Evolutionary conservation across 2,113 vertebrate genomes (phyloP).

Genomic region (Alectura lathami): DNA sequence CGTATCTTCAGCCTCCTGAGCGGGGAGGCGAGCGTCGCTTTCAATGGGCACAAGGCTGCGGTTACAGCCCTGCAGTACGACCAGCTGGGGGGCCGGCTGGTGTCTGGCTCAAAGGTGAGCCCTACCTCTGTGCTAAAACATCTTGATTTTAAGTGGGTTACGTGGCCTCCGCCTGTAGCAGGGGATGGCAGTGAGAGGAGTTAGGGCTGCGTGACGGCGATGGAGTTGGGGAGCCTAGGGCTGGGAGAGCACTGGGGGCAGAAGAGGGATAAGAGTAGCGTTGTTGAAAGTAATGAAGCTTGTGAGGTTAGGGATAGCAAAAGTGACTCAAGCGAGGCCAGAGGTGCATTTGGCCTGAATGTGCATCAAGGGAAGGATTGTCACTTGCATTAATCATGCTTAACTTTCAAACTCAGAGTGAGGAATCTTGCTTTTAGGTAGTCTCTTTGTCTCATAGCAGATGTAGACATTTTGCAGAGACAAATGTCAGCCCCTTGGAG

Average conservation of each 20-base stretch:
- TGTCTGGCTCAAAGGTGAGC: slow-evolving; percentile 91
- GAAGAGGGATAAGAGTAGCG: not conserved
- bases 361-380: not conserved
- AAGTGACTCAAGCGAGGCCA: not conserved
- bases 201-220: not conserved
- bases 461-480: not conserved
- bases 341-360: not conserved
- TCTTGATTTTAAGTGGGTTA: not conserved
- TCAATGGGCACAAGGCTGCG: slow-evolving; percentile 92
- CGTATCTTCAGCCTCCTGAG: slow-evolving; percentile 88
- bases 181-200: not conserved
- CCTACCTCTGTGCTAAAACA: too few species aligned
- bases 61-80: slow-evolving; percentile 89
- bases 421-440: not conserved
- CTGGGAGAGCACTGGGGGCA: not conserved
- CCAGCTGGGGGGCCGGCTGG: slow-evolving; percentile 87
- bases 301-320: not conserved
- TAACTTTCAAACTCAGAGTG: not conserved
- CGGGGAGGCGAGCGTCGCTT: slow-evolving; percentile 87
- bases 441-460: not conserved
- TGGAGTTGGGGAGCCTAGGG: not conserved
- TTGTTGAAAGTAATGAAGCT: not conserved
- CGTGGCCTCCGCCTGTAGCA: not conserved
- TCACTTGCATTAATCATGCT: not conserved
- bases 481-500: not conserved